phyloP scores from a whole-genome alignment of 2,888 invertebrate species.

The Oeneis ivallda region DNA sequence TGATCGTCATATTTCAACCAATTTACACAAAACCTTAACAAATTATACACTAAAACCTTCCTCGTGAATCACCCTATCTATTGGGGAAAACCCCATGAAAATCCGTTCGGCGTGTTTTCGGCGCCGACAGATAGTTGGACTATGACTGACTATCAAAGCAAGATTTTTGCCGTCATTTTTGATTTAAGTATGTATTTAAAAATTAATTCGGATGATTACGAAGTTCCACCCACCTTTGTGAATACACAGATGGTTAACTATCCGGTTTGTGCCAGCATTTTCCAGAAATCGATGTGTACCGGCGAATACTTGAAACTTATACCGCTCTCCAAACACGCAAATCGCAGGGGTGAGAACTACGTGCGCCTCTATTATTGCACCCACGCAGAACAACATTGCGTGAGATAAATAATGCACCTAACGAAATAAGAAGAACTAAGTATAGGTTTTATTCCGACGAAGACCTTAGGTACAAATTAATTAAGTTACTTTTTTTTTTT shows the following conservation, averaged over 20 bases:
- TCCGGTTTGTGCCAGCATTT: conserved; percentile 49
- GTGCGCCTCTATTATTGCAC: conserved; percentile 66
- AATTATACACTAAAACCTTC: too few relatives aligned
- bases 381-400: conserved; percentile 69
- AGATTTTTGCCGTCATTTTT: too few relatives aligned
- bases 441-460: neutral
- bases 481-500: too few relatives aligned
- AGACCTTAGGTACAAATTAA: neutral
- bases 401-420: conserved; percentile 69
- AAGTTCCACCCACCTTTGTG: conserved; percentile 56
- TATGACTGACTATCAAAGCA: too few relatives aligned
- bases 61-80: too few relatives aligned
- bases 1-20: too few relatives aligned
- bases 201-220: too few relatives aligned
- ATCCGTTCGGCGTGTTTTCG: too few relatives aligned
- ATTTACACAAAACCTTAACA: too few relatives aligned
- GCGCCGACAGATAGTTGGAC: too few relatives aligned
- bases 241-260: conserved; percentile 60
- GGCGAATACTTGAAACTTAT: conserved; percentile 61
- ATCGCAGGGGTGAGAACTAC: conserved; percentile 68
- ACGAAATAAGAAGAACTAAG: neutral
- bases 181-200: too few relatives aligned
- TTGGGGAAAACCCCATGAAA: too few relatives aligned
- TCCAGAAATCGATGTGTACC: conserved; percentile 64
- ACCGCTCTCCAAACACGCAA: conserved; percentile 63